Base-by-base conservation (phyloP, 2,888 invertebrate species). In the Apoda limacodes region DNA sequence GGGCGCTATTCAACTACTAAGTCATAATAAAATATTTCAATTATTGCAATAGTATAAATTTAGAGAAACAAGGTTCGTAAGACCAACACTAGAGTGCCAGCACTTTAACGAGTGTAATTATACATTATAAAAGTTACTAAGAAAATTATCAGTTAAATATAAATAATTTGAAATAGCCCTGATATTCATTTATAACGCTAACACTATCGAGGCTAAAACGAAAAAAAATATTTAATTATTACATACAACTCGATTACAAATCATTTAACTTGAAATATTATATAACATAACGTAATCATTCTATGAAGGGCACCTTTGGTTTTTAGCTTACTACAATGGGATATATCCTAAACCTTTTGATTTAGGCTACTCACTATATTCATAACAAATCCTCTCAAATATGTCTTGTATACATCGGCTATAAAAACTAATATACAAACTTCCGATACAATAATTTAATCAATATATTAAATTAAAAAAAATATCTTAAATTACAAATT, bases 271-370 rank as follows among this genome's bases (percentile, higher is more conserved):
- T 72, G 76, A 76, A 75, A 72, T 71, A 76, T 75, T 67, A 69
- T 69, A 68, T 67, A 80, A 80, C 78, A 80, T 74, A 80, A 80
- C 76, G 76, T 78, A 78, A 75, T 76, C 70, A 68, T 75, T 76
- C 72, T 80, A 78, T 82, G 84, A 84, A 89, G 89, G 89, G 89
- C 89, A 89, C 89, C 89, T 89, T 89, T 89, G 89, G 89, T 89
- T 89, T 89, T 84, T 85, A 88, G 87, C 87, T 87, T 88, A 87
- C 60, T 70, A 76, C 65, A 80, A 85, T 83, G 82, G 66, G 67
- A 72, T 82, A 80, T 70, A 76, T 72, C 69, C 76, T 75, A 76
- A 68, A 67, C 69, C 72, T 17, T 6, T 82, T 71, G 63, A 70
- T 72, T 76, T 76, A 69, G 70, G 51, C 67, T 67, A 65, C 69